Base-by-base conservation (phyloP, 2,797 vertebrate genomes). In the Acanthurus tractus region DNA sequence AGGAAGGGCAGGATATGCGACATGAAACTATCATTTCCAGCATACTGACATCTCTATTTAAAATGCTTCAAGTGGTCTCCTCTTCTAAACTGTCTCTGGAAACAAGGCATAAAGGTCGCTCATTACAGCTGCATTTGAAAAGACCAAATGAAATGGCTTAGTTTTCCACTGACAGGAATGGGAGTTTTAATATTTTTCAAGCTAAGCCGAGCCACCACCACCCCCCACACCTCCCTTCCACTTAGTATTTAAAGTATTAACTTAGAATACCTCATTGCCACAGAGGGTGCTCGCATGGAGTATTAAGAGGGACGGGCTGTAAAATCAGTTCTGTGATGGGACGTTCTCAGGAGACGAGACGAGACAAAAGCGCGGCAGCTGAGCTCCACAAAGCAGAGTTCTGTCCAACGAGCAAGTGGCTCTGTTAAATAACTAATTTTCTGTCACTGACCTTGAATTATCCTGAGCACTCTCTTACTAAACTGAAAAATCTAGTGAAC, bases 341-440 rank as follows among this genome's bases (percentile, higher is more conserved):
- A 86, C 82, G 25, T 52, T 84, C 83, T 86, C 73, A 1, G 8
- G 52, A 89, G 85, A 83, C 66, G 25, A 68, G 49, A 49, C 11
- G 2, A 55, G 64, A 84, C 48, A 64, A 10, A 66, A 64, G 11
- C 0, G 29, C 69, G 70, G 79, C 63, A 71, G 71, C 74, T 66
- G 73, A 63, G 57, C 64, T 73, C 67, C 20, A 46, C 48, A 62
- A 57, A 71, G 58, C 34, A 22, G 38, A 61, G 14, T 36, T 45
- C 9, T 52, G 44, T 22, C 25, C 15, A 4, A 55, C 36, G 44
- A 58, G 3, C 40, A 49, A 56, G 12, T 57, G 40, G 48, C 74
- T 64, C 36, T 64, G 8, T 57, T 70, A 29, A 64, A 69, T 70
- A 42, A 52, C 62, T 18, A 2, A 42, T 56, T 11, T 49, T 53